A percentile compares a stretch with the other conserved stretches of the same genome.
Conservation (phyloP, 2,797 vertebrate species). For the Oreochromis grahami region DNA sequence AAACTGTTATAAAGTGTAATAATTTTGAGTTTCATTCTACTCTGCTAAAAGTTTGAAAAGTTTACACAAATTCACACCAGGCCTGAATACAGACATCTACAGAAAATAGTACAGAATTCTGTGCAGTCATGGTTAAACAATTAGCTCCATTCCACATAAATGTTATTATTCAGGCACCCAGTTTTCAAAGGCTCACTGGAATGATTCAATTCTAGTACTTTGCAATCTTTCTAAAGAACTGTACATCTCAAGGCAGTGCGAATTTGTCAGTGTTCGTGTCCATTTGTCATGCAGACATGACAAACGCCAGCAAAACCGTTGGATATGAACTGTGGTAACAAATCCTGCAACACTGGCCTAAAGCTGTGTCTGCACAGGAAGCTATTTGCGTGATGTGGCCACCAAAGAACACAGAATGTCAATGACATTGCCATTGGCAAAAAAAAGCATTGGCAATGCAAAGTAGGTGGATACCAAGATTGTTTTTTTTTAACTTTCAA, state of each 20-base stretch:
- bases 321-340: neutral
- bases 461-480: no score
- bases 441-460: neutral
- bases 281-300: neutral
- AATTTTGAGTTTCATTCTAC: neutral
- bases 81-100: neutral
- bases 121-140: neutral
- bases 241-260: neutral
- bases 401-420: neutral
- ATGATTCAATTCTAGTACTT: neutral
- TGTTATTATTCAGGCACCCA: neutral
- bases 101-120: neutral
- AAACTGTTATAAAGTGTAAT: accelerated
- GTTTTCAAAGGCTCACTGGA: neutral
- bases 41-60: neutral
- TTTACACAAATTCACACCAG: neutral
- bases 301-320: neutral
- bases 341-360: neutral
- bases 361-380: neutral
- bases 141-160: neutral
- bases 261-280: neutral
- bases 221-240: neutral
- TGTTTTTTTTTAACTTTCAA: neutral
- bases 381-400: neutral
- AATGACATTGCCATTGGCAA: neutral